Evolutionary conservation across 2,888 invertebrate species (phyloP).

Genomic region (Archips xylosteana): DNA sequence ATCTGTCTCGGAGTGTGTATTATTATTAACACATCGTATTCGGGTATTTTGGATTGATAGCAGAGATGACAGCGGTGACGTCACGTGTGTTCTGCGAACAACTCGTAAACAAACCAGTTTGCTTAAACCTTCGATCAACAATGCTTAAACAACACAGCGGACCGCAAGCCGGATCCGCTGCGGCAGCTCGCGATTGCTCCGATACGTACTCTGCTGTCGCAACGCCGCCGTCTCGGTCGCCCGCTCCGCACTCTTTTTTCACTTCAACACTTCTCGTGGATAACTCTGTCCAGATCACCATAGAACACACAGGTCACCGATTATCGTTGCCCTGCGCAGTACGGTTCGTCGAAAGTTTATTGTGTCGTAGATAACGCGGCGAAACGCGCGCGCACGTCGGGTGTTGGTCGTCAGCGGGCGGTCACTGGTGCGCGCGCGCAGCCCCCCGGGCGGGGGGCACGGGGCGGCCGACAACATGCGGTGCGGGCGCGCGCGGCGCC

Average conservation of each 20-base stretch:
- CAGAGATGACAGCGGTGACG: neutral
- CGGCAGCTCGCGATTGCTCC: neutral
- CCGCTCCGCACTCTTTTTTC: slow-evolving; percentile 8
- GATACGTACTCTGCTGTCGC: neutral
- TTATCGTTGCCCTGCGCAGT: neutral
- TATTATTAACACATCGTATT: no score
- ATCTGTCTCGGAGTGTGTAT: no score
- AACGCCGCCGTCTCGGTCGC: neutral
- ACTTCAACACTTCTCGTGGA: neutral
- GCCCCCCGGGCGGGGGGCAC: slow-evolving; percentile 14
- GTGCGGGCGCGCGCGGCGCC: slow-evolving; percentile 40
- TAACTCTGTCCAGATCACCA: neutral
- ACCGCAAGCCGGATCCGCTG: neutral
- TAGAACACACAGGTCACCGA: neutral
- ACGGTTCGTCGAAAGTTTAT: slow-evolving; percentile 12
- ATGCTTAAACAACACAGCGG: slow-evolving; percentile 2
- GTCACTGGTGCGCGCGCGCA: slow-evolving; percentile 10
- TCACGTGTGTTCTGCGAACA: slow-evolving; percentile 28
- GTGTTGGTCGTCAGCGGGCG: neutral
- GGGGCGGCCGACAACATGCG: neutral
- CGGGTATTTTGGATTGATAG: neutral
- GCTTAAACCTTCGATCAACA: no score
- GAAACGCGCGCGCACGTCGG: neutral
- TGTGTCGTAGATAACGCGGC: slow-evolving; percentile 21
- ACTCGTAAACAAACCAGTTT: slow-evolving; percentile 24